Evolutionary conservation across 1,140 invertebrate species (phyloP).

Genomic region (Diorhabda sublineata): DNA sequence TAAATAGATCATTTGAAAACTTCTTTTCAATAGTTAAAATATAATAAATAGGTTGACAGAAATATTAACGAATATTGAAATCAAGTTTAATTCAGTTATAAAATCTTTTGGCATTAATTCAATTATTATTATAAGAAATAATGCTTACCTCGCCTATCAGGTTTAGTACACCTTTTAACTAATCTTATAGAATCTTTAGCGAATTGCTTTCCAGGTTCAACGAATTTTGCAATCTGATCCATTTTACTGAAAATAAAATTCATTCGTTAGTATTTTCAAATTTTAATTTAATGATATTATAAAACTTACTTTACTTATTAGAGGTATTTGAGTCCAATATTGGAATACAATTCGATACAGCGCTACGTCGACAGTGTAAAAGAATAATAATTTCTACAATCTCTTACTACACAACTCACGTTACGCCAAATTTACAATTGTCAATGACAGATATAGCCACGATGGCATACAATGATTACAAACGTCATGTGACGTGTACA

Average conservation of each 20-base stretch:
- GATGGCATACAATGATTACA: not conserved
- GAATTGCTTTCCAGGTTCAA: slow-evolving; percentile 94
- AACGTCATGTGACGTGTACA: not conserved
- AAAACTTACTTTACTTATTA: no score
- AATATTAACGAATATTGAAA: no score
- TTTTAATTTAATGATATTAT: no score
- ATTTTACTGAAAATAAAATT: slow-evolving; percentile 54
- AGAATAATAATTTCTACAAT: not conserved
- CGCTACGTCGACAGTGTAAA: not conserved
- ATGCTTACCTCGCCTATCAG: slow-evolving; percentile 90
- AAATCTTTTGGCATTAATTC: no score
- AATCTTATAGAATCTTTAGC: slow-evolving; percentile 95
- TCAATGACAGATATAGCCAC: not conserved
- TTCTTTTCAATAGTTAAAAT: no score
- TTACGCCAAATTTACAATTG: not conserved
- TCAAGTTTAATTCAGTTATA: no score
- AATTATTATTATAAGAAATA: slow-evolving; percentile 23
- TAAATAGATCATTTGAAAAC: no score
- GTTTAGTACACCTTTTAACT: slow-evolving; percentile 99
- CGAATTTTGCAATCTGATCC: slow-evolving; percentile 95
- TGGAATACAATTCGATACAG: not conserved
- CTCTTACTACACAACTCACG: not conserved
- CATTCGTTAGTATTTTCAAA: no score
- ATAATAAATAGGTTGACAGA: no score
- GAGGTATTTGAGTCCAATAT: no score